Conservation (phyloP, 1,140 invertebrate species). For the Drosophila azteca region DNA sequence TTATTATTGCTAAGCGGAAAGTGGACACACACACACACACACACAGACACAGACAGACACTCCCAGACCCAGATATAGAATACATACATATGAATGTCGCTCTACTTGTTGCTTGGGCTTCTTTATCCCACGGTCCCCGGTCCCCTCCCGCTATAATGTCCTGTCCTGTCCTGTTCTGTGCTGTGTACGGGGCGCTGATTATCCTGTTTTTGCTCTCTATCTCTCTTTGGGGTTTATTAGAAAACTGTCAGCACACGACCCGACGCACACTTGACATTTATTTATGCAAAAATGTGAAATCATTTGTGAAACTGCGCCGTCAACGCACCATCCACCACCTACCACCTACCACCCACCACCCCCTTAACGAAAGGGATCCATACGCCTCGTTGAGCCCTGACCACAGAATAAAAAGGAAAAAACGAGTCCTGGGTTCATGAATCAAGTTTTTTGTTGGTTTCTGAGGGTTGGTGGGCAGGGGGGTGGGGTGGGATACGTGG, state of each 20-base stretch:
- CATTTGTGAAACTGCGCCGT: constrained; percentile 78
- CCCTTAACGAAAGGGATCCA: constrained; percentile 38
- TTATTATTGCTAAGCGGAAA: constrained; percentile 77
- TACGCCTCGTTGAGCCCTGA: constrained; percentile 51
- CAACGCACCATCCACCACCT: constrained; percentile 33
- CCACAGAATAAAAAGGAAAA: constrained; percentile 36
- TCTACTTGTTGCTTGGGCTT: constrained; percentile 64
- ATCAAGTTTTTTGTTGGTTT: constrained; percentile 58
- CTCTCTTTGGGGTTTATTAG: constrained; percentile 72
- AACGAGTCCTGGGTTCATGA: constrained; percentile 56
- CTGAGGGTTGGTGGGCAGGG: too few relatives aligned
- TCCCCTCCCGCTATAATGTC: not conserved
- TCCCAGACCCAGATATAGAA: not conserved
- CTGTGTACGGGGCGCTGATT: constrained; percentile 55
- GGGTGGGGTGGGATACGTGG: not conserved
- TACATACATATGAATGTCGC: constrained; percentile 14
- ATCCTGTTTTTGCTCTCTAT: constrained; percentile 62
- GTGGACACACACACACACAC: constrained; percentile 59
- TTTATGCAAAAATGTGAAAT: constrained; percentile 83
- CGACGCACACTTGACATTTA: constrained; percentile 79
- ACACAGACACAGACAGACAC: constrained; percentile 5
- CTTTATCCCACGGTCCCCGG: constrained; percentile 23
- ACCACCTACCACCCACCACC: constrained; percentile 18
- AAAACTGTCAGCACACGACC: constrained; percentile 71
- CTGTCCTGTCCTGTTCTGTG: too few relatives aligned